Evolutionary conservation across 2,888 invertebrate species (phyloP).

Genomic region (Actias luna): DNA sequence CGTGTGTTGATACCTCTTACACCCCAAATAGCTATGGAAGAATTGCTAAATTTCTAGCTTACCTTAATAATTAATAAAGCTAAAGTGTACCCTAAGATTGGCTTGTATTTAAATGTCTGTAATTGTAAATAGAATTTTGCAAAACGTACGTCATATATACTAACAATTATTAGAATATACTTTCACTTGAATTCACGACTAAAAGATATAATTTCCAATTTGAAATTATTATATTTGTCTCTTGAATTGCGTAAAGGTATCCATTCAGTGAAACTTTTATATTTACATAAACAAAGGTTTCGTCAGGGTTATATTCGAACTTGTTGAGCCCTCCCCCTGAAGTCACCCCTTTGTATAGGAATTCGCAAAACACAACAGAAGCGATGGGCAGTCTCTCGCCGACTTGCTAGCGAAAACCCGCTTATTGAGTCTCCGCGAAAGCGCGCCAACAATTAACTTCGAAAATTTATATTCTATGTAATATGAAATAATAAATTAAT

Average conservation of each 20-base stretch:
- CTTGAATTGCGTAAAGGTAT: not conserved
- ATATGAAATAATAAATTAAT: not conserved
- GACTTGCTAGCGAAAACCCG: not conserved
- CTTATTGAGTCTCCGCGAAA: not conserved
- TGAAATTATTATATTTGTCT: not conserved
- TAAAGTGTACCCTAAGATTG: too few species aligned
- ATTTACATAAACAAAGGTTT: not conserved
- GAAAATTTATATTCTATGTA: not conserved
- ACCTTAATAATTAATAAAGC: too few species aligned
- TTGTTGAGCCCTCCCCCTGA: not conserved
- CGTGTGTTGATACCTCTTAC: too few species aligned
- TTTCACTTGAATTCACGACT: too few species aligned
- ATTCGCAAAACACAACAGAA: not conserved
- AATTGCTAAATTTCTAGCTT: too few species aligned
- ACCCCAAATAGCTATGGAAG: too few species aligned
- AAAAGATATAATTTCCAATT: too few species aligned
- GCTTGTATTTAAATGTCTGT: too few species aligned
- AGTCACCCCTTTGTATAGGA: not conserved
- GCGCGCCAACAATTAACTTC: constrained; percentile 2
- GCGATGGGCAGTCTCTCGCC: not conserved
- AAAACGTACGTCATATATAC: too few species aligned
- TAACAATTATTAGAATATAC: too few species aligned
- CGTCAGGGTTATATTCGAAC: not conserved
- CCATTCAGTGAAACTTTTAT: not conserved
- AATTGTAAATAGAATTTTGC: too few species aligned